Percentiles rank a stretch among this genome's conserved stretches.
Evolutionary conservation across 2,797 vertebrate species (phyloP).

Genomic region (Xenentodon cancila): DNA sequence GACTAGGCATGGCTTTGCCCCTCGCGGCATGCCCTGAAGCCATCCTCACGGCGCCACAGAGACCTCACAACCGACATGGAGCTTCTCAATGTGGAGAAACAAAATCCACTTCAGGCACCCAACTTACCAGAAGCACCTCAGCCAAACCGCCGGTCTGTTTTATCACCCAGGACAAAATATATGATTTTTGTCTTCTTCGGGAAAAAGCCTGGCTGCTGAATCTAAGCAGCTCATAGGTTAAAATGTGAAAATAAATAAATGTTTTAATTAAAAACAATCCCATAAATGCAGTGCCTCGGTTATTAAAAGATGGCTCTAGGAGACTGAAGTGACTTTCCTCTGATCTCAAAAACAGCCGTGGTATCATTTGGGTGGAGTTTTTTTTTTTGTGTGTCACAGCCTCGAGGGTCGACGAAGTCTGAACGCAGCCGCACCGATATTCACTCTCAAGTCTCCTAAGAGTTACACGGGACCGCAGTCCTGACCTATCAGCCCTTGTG

Average conservation of each 20-base stretch:
- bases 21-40: conserved; percentile 15
- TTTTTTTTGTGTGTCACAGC: conserved; percentile 15
- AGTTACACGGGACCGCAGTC: conserved; percentile 30
- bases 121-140: not conserved
- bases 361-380: conserved; percentile 56
- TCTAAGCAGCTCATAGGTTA: too few species aligned
- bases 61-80: conserved; percentile 20
- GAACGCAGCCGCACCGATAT: conserved; percentile 24
- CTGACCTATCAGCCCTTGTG: conserved; percentile 50
- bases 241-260: too few species aligned
- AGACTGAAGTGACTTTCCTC: conserved; percentile 10
- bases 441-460: conserved; percentile 16
- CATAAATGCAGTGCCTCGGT: not conserved
- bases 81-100: conserved; percentile 9
- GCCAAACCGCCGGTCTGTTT: too few species aligned
- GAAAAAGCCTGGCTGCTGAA: too few species aligned
- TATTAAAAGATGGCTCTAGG: too few species aligned
- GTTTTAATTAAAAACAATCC: not conserved
- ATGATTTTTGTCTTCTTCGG: too few species aligned
- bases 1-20: conserved; percentile 5
- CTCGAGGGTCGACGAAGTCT: conserved; percentile 14
- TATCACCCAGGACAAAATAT: too few species aligned
- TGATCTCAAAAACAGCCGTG: conserved; percentile 21
- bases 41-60: conserved; percentile 23
- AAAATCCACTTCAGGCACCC: conserved; percentile 11